Conservation (phyloP, 2,797 vertebrate genomes). For the Antennarius maculatus region DNA sequence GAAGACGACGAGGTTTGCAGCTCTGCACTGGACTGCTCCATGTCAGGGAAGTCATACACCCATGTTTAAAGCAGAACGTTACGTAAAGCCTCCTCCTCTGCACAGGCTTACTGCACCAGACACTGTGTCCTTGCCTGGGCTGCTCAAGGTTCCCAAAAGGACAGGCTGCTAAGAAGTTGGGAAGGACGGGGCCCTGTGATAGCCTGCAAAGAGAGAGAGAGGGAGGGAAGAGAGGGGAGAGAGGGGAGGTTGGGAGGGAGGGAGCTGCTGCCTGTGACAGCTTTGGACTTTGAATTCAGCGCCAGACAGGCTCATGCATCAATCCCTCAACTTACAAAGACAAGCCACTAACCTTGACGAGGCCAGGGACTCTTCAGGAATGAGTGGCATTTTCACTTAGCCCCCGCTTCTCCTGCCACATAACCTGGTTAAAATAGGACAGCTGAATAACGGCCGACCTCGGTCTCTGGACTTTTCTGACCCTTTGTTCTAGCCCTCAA, state of each 20-base stretch:
- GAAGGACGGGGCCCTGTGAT: constrained; percentile 82
- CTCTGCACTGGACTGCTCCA: constrained; percentile 68
- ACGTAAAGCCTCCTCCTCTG: constrained; percentile 80
- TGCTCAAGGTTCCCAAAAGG: constrained; percentile 86
- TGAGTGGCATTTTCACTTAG: constrained; percentile 85
- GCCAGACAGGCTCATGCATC: constrained; percentile 85
- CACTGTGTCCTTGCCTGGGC: constrained; percentile 82
- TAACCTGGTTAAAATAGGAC: constrained; percentile 80
- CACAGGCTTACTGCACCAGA: constrained; percentile 83
- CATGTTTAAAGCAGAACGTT: constrained; percentile 81
- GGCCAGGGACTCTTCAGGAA: constrained; percentile 80
- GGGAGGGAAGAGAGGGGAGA: constrained; percentile 1
- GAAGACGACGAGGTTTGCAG: constrained; percentile 59
- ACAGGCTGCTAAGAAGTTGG: constrained; percentile 83
- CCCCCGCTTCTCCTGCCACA: constrained; percentile 67
- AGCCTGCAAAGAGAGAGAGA: constrained; percentile 68
- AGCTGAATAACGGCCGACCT: constrained; percentile 68
- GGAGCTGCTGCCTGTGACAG: constrained; percentile 72
- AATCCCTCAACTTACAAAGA: constrained; percentile 85
- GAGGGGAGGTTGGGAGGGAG: too few species aligned
- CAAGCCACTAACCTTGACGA: constrained; percentile 83
- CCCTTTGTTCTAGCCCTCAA: constrained; percentile 55
- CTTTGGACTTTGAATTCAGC: constrained; percentile 86
- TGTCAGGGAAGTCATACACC: constrained; percentile 79
- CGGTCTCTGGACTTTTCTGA: constrained; percentile 56